Conservation (phyloP, 2,113 vertebrate species). For the Microcebus tavaratra region DNA sequence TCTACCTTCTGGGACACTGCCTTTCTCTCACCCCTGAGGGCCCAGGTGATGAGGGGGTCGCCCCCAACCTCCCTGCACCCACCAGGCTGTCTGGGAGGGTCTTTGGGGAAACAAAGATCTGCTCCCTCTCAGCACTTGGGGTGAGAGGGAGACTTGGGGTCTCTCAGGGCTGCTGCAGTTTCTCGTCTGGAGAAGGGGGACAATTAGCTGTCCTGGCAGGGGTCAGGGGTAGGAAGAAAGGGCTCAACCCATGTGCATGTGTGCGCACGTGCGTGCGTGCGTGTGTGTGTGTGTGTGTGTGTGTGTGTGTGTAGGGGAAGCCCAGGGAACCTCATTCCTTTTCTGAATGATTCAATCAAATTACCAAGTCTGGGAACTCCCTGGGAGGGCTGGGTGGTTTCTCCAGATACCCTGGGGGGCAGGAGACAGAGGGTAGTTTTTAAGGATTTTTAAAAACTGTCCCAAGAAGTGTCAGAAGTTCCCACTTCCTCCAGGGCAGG, state of each 20-base stretch:
- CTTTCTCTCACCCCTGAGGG: not conserved
- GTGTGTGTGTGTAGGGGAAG: not conserved
- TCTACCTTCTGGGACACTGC: not conserved
- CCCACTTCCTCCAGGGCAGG: not conserved
- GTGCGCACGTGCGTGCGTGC: not conserved
- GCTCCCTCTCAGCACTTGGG: not conserved
- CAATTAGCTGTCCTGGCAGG: not conserved
- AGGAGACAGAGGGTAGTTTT: slow-evolving; percentile 37
- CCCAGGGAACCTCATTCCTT: not conserved
- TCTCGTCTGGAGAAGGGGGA: not conserved
- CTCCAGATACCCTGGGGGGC: not conserved
- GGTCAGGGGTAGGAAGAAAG: not conserved
- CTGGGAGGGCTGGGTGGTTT: not conserved
- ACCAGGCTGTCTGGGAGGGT: not conserved
- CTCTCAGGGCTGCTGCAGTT: not conserved
- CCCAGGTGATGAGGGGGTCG: not conserved
- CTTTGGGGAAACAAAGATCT: not conserved
- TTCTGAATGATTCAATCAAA: slow-evolving; percentile 45
- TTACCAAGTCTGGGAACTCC: slow-evolving; percentile 48
- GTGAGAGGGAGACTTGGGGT: not conserved
- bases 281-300: not conserved
- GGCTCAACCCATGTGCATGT: not conserved
- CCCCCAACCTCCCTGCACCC: no score
- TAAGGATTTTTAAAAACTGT: slow-evolving; percentile 69
- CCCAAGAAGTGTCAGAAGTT: not conserved